A percentile compares a stretch with the other conserved stretches of the same genome.
These are phyloP conservation scores for Coronaproctus castanopsis DNA, from an alignment of 2,888 invertebrate species.

Conservation along the genomic window DNA sequence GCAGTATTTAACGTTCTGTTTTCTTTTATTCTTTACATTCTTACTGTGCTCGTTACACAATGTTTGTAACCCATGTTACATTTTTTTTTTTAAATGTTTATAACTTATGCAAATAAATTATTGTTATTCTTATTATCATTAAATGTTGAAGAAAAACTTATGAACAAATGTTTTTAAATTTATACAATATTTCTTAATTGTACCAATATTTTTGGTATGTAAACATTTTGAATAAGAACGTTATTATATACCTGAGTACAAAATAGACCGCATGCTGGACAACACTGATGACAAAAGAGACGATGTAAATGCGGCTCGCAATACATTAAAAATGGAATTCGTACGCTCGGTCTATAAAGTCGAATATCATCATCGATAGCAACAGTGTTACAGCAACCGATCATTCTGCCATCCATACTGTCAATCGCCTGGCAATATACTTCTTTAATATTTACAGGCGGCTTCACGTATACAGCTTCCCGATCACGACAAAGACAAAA, in stretches of 20 bases:
- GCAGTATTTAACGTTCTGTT: too few species aligned
- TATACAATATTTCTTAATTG: too few species aligned
- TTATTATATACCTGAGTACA: conserved; percentile 60
- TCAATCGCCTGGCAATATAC: conserved; percentile 49
- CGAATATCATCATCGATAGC: conserved; percentile 36
- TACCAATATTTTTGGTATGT: too few species aligned
- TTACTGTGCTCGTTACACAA: too few species aligned
- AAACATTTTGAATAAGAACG: too few species aligned
- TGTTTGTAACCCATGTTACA: too few species aligned
- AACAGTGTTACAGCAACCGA: conserved; percentile 60
- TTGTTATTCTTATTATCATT: too few species aligned
- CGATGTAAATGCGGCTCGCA: conserved; percentile 60
- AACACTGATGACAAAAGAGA: conserved; percentile 62
- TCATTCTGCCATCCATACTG: conserved; percentile 45
- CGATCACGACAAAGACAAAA: conserved; percentile 33
- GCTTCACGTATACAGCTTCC: conserved; percentile 31
- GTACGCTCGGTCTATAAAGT: conserved; percentile 38
- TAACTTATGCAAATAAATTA: too few species aligned
- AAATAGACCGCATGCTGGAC: conserved; percentile 72
- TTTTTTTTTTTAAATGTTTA: too few species aligned
- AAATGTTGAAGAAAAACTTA: too few species aligned
- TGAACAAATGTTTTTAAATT: too few species aligned
- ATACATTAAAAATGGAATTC: conserved; percentile 42
- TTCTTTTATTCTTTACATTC: too few species aligned
- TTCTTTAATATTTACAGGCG: conserved; percentile 10